Conservation (phyloP, 2,888 invertebrate genomes). For the Leistus spinibarbis region DNA sequence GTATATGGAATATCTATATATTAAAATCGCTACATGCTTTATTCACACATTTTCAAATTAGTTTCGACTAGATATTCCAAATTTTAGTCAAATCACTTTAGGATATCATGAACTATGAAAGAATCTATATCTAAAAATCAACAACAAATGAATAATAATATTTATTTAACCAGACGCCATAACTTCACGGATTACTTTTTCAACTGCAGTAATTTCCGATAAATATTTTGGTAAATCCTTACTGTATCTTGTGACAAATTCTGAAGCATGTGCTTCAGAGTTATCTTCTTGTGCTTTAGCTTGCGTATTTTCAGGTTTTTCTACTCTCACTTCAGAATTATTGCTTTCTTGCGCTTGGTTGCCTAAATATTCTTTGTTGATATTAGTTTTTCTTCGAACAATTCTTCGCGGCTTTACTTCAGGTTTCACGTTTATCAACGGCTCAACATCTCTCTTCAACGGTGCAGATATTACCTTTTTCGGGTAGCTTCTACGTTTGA, state of each 20-base stretch:
- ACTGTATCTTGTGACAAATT: slow-evolving; percentile 70
- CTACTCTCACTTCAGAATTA: slow-evolving; percentile 45
- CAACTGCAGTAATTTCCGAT: slow-evolving; percentile 70
- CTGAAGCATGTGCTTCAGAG: slow-evolving; percentile 59
- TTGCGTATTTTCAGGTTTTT: slow-evolving; percentile 53
- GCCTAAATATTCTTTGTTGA: slow-evolving; percentile 51
- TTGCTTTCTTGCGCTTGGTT: slow-evolving; percentile 40
- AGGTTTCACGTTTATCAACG: slow-evolving; percentile 18
- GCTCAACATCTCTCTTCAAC: slow-evolving; percentile 49
- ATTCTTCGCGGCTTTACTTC: slow-evolving; percentile 23
- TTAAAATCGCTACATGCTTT: background rate
- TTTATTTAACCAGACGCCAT: slow-evolving; percentile 45
- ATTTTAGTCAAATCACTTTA: background rate
- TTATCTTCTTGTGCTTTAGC: slow-evolving; percentile 39
- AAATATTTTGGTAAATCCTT: slow-evolving; percentile 71
- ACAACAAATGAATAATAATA: background rate
- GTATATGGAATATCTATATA: background rate
- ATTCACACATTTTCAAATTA: background rate
- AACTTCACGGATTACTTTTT: slow-evolving; percentile 68
- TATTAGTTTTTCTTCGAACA: slow-evolving; percentile 49
- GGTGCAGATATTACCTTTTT: slow-evolving; percentile 47
- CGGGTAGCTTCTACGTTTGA: slow-evolving; percentile 41
- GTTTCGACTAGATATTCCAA: background rate
- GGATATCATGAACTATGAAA: background rate
- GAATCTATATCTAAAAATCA: background rate